Percentiles rank a stretch among this genome's conserved stretches.
Conservation (phyloP, 2,888 invertebrate genomes). For the Chymomyza caudatula region DNA sequence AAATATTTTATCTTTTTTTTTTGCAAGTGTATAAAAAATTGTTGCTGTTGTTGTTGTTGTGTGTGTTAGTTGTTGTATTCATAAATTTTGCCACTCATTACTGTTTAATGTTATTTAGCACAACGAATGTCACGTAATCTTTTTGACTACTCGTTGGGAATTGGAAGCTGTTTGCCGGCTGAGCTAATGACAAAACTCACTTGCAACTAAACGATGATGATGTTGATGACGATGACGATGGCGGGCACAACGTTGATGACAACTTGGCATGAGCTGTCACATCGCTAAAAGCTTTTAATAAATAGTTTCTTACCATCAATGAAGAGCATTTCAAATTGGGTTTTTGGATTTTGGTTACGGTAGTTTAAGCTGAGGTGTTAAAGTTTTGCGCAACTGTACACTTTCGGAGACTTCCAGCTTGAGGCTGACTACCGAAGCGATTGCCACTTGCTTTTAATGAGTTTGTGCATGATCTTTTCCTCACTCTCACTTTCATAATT, state of each 20-base stretch:
- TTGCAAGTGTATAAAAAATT: background rate
- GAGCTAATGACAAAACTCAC: slow-evolving; percentile 1
- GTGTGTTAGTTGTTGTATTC: too few species aligned
- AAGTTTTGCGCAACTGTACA: background rate
- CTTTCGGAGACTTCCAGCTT: background rate
- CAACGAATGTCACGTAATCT: slow-evolving; percentile 52
- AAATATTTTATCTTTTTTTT: background rate
- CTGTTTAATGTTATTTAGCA: slow-evolving; percentile 50
- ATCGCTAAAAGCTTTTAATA: slow-evolving; percentile 9
- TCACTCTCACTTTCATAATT: background rate
- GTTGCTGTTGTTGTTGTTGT: background rate
- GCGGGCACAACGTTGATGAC: background rate
- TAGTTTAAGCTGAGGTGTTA: background rate
- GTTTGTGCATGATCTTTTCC: background rate
- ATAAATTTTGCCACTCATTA: slow-evolving; percentile 48
- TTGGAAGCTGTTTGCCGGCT: background rate
- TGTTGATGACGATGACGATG: background rate
- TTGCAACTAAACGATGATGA: background rate
- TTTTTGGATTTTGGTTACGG: slow-evolving; percentile 17
- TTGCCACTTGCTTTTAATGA: background rate
- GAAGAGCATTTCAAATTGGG: slow-evolving; percentile 54
- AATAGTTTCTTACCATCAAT: slow-evolving; percentile 41
- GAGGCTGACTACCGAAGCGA: background rate
- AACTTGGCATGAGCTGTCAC: background rate
- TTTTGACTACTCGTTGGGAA: background rate